Evolutionary conservation across 2,888 invertebrate species (phyloP).

Genomic region (Cyrtodaria siliqua): DNA sequence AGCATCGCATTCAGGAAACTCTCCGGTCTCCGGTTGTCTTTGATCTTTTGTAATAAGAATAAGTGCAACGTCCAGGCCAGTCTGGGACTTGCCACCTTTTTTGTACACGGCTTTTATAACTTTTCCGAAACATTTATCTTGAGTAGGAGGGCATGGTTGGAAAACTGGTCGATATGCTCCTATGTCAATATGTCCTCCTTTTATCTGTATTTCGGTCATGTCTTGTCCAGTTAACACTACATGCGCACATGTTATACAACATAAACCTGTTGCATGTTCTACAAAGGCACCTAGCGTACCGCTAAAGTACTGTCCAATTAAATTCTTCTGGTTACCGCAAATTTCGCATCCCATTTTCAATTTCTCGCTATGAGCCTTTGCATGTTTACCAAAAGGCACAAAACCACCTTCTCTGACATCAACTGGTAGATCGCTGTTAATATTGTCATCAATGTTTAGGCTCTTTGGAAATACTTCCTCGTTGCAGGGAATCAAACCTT

Average conservation of each 20-base stretch:
- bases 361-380: slow-evolving; percentile 2
- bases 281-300: slow-evolving; percentile 4
- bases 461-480: slow-evolving; percentile 1
- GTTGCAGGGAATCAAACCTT: slow-evolving; percentile 2
- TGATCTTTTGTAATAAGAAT: not conserved
- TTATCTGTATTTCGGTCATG: not conserved
- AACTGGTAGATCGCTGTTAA: not conserved
- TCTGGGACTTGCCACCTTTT: not conserved
- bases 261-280: not conserved
- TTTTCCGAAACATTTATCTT: not conserved
- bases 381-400: not conserved
- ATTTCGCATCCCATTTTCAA: slow-evolving; percentile 8
- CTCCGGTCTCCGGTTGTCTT: too few species aligned
- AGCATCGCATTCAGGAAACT: too few species aligned
- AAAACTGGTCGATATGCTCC: too few species aligned
- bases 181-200: too few species aligned
- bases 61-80: slow-evolving; percentile 2
- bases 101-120: slow-evolving; percentile 1
- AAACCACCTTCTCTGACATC: slow-evolving; percentile 9
- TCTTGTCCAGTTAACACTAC: not conserved
- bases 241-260: slow-evolving; percentile 10
- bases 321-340: not conserved
- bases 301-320: not conserved
- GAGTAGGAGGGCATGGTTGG: too few species aligned
- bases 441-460: not conserved